Evolutionary conservation across 1,140 invertebrate species (phyloP).

Genomic region (Drosophila prosaltans): DNA sequence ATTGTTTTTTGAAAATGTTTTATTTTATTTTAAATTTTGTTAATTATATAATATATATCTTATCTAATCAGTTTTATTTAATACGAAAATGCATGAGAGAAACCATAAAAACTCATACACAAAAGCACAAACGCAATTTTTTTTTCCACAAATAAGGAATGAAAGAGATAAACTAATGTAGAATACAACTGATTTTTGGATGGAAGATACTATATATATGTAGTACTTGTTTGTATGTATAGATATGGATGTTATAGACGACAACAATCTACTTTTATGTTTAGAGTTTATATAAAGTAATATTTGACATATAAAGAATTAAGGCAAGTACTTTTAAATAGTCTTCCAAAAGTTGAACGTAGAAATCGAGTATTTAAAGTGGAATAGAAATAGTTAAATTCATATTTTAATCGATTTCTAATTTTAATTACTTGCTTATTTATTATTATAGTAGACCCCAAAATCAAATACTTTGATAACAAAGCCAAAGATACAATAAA

Average conservation of each 20-base stretch:
- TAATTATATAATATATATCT: conserved; percentile 29
- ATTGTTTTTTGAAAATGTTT: too few relatives aligned
- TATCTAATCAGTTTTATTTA: conserved; percentile 77
- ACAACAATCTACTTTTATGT: not conserved
- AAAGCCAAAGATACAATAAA: too few relatives aligned
- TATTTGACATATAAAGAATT: too few relatives aligned
- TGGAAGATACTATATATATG: not conserved
- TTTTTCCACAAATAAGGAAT: conserved; percentile 37
- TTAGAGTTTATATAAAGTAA: not conserved
- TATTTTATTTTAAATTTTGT: too few relatives aligned
- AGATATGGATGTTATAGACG: not conserved
- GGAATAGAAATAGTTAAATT: too few relatives aligned
- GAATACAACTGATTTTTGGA: not conserved
- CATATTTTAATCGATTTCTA: too few relatives aligned
- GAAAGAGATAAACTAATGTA: conserved; percentile 17
- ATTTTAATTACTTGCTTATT: too few relatives aligned
- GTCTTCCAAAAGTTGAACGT: too few relatives aligned
- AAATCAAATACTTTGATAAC: too few relatives aligned
- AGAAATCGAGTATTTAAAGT: too few relatives aligned
- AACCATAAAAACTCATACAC: conserved; percentile 63
- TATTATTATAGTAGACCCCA: too few relatives aligned
- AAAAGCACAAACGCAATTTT: conserved; percentile 16
- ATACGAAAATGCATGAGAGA: conserved; percentile 66
- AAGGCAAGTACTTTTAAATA: too few relatives aligned
- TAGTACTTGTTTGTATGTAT: not conserved